Percentiles rank a stretch among this genome's conserved stretches.
phyloP scores from a whole-genome alignment of 2,888 invertebrate genomes.

The Diploptera punctata region DNA sequence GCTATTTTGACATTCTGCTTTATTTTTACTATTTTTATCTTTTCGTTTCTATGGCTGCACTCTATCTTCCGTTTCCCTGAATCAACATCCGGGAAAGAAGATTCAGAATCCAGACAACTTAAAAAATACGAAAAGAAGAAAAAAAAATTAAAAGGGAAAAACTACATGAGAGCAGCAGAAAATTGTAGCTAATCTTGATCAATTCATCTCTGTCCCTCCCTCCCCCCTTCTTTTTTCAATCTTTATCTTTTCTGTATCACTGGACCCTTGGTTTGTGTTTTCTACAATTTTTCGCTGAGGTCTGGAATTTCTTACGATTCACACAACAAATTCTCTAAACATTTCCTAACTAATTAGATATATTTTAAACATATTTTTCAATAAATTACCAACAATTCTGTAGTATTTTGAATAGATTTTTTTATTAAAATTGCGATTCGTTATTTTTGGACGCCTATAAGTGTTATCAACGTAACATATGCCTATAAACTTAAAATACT shows the following conservation, averaged over 20 bases:
- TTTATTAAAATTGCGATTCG: no score
- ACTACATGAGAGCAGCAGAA: conserved; percentile 38
- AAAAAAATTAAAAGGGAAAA: conserved; percentile 31
- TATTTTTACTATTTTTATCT: background rate
- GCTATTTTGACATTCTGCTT: conserved; percentile 22
- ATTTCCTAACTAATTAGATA: no score
- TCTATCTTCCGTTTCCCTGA: conserved; percentile 39
- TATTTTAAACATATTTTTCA: no score
- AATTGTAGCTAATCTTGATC: conserved; percentile 40
- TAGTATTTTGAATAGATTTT: no score
- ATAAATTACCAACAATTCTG: no score
- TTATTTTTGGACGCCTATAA: no score
- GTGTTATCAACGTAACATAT: no score
- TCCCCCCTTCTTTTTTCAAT: conserved; percentile 10
- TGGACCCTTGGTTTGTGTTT: conserved; percentile 4
- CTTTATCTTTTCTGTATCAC: conserved; percentile 23
- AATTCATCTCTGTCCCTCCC: conserved; percentile 31
- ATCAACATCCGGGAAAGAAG: conserved; percentile 37
- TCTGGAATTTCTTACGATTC: background rate
- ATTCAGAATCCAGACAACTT: conserved; percentile 21
- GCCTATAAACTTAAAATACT: no score
- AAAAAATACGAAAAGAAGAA: conserved; percentile 2
- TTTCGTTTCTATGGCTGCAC: background rate
- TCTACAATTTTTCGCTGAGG: background rate
- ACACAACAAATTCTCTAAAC: no score